Evolutionary conservation across 2,113 vertebrate species (phyloP), one percentile per base, ranked within the genome.

Genomic region (Anhinga anhinga): DNA sequence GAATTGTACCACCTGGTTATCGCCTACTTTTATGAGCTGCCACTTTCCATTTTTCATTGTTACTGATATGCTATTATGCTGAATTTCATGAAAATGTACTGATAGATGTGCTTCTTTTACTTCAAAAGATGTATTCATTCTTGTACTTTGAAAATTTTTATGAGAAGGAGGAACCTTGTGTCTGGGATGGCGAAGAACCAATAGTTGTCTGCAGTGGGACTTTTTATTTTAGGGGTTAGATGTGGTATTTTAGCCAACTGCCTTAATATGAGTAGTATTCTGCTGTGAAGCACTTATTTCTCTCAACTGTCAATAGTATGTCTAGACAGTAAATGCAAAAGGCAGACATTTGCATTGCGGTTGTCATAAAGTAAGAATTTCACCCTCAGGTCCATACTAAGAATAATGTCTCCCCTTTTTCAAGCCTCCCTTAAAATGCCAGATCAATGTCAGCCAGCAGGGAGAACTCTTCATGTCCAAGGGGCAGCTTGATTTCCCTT

Each of bases 301-400:
- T 90, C 53, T 92, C 58, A 80, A 0, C 44, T 93, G 7, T 86
- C 82, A 38, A 7, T 90, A 62, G 47, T 34, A 38, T 83, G 62
- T 88, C 76, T 90, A 90, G 94, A 88, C 62, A 88, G 38, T 83
- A 81, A 86, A 58, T 38, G 27, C 32, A 69, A 36, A 67, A 88
- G 71, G 36, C 66, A 70, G 71, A 40, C 27, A 23, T 86, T 76
- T 86, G 66, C 49, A 49, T 87, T 8, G 1, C 16, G 65, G 32
- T 42, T 91, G 55, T 88, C 86, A 59, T 74, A 73, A 94, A 86
- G 72, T 77, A 77, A 91, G 76, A 78, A 73, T 94, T 95, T 91
- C 55, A 78, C 50, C 63, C 63, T 86, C 3, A 4, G 26, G 34
- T 86, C 73, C 69, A 2, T 63, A 17, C n/a, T 53, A 26, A 82